Percentiles rank a stretch among this genome's conserved stretches.
phyloP scores from a whole-genome alignment of 2,888 invertebrate species.

The Drosophila neonasuta region DNA sequence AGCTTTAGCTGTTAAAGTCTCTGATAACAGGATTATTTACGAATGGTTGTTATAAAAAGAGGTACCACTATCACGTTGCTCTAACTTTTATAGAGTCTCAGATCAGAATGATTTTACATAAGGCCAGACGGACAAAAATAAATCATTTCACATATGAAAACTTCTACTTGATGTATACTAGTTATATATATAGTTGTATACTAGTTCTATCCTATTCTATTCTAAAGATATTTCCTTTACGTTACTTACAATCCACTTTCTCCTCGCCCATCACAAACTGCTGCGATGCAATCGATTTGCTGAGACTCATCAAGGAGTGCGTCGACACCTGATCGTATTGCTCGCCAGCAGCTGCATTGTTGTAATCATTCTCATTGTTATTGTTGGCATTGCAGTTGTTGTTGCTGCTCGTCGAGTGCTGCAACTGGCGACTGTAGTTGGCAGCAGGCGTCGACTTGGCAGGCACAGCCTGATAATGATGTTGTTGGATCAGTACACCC shows the following conservation, averaged over 20 bases:
- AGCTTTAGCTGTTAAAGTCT: no score
- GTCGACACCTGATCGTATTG: constrained; percentile 80
- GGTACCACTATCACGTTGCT: no score
- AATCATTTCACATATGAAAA: no score
- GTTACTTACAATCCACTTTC: constrained; percentile 69
- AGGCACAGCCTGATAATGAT: constrained; percentile 94
- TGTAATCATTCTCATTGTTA: constrained; percentile 69
- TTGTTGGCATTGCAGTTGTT: constrained; percentile 49
- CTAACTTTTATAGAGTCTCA: no score
- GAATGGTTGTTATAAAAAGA: no score
- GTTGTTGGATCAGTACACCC: constrained; percentile 95
- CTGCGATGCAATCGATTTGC: constrained; percentile 68
- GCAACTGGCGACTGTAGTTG: constrained; percentile 30
- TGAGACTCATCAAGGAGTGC: constrained; percentile 71
- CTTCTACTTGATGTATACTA: no score
- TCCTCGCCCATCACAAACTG: constrained; percentile 66
- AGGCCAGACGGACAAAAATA: no score
- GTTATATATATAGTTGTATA: no score
- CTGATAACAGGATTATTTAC: no score
- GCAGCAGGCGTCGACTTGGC: constrained; percentile 64
- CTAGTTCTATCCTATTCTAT: no score
- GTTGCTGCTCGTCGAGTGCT: constrained; percentile 33
- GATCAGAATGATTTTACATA: no score
- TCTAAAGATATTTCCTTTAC: no score
- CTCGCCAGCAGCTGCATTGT: constrained; percentile 70